These are phyloP conservation scores for Cromileptes altivelis DNA, from an alignment of 2,113 vertebrate species.

Conservation along the genomic window DNA sequence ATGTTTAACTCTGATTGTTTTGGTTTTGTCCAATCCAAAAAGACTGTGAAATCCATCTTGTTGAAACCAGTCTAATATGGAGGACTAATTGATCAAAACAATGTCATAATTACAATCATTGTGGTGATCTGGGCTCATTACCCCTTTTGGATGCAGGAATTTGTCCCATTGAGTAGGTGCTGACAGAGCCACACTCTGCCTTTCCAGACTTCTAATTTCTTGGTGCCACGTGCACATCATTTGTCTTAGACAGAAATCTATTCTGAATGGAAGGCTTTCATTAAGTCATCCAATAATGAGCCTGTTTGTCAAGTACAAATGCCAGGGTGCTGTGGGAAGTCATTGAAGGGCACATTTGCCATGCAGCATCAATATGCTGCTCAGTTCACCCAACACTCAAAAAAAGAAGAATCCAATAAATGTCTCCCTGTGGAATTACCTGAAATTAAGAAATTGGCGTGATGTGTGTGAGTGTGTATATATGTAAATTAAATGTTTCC, in stretches of 20 bases:
- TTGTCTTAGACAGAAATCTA: conserved; percentile 77
- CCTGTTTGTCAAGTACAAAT: conserved; percentile 78
- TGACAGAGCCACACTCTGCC: conserved; percentile 54
- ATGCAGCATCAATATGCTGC: conserved; percentile 52
- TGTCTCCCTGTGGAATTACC: conserved; percentile 13
- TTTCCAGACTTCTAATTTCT: conserved; percentile 72
- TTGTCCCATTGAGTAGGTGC: conserved; percentile 62
- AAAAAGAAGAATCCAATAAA: conserved; percentile 34
- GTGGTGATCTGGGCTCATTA: conserved; percentile 63
- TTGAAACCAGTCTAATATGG: conserved; percentile 43
- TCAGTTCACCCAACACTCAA: conserved; percentile 26
- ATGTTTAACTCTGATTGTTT: conserved; percentile 31
- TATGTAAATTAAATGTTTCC: background rate
- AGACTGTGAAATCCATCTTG: conserved; percentile 43
- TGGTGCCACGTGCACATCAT: conserved; percentile 65
- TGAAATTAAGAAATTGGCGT: conserved; percentile 24
- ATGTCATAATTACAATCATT: conserved; percentile 64
- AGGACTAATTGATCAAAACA: conserved; percentile 66
- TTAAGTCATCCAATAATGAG: conserved; percentile 82
- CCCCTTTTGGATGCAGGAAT: conserved; percentile 52
- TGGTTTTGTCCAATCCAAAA: conserved; percentile 33
- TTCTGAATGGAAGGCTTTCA: conserved; percentile 79
- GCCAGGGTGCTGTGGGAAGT: conserved; percentile 68
- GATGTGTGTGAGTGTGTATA: background rate
- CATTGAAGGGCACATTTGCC: conserved; percentile 72